Evolutionary conservation across 2,113 vertebrate species (phyloP).

Genomic region (Romanogobio albipinnatus): DNA sequence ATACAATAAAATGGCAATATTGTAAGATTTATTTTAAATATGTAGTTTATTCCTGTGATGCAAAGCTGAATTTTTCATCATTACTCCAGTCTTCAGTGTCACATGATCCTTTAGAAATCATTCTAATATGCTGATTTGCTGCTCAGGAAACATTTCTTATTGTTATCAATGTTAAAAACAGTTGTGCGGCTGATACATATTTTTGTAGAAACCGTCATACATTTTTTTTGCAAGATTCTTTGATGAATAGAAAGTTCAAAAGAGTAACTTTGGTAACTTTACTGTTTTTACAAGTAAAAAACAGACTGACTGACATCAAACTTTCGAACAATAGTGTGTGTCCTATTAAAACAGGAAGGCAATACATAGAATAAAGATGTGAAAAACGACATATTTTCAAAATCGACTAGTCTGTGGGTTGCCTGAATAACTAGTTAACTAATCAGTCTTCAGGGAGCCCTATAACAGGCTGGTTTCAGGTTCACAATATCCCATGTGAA

Average conservation of each 20-base stretch:
- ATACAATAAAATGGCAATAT: not conserved
- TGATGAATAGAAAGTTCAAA: not conserved
- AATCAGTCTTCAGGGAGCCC: not conserved
- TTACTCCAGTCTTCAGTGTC: not conserved
- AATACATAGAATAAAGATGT: not conserved
- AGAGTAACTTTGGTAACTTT: not conserved
- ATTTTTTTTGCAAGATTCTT: not conserved
- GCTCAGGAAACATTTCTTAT: not conserved
- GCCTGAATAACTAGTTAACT: not conserved
- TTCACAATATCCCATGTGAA: not conserved
- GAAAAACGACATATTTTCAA: not conserved
- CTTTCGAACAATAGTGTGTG: not conserved
- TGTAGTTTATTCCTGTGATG: not conserved
- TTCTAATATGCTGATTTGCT: not conserved
- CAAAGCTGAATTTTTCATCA: not conserved
- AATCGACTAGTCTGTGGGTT: not conserved
- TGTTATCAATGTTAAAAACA: not conserved
- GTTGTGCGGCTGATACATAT: not conserved
- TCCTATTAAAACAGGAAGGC: not conserved
- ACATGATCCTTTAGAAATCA: too few species aligned
- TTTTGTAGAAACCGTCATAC: not conserved
- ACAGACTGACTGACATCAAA: not conserved
- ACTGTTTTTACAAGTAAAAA: too few species aligned
- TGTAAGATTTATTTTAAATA: not conserved
- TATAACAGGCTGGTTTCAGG: not conserved